Evolutionary conservation across 35 echinoderm and acorn worm genomes (phyloP), one percentile per base, ranked within the genome.

Genomic region (Heliocidaris erythrogramma): DNA sequence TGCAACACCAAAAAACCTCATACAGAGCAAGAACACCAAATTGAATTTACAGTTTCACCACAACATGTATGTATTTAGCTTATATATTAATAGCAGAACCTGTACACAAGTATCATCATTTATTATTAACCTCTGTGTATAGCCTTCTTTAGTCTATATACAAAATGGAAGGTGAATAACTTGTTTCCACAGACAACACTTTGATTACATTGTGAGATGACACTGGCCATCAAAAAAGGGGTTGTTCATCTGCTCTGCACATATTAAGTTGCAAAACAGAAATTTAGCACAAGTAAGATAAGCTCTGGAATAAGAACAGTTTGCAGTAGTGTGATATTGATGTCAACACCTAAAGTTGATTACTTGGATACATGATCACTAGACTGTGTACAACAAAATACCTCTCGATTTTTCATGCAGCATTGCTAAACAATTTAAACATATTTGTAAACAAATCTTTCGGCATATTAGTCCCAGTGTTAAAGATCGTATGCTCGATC

Each of bases 121-220:
- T 42, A 42, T 89, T 47, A 89, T 18, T 18, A 47, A 48, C 87
- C 85, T 13, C 11, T 89, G 16, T 89, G 87, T 89, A 89, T 48
- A 89, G 87, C 87, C 65, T 78, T n/a, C 65, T 78, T 89, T 35
- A 89, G 47, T 89, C 31, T 89, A 89, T 89, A 18, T 89, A 89
- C 14, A 89, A 89, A 47, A 32, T 89, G 87, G 87, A 89, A 89
- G 87, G 32, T 89, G 31, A 78, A 78, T 21, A 78, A 78, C 27
- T n/a, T 71, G 24, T 71, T 71, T 78, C 65, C 27, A 78, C 27
- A 24, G 65, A 78, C 5, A 18, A 78, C 27, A 78, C 65, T 78
- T 18, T 7, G 27, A 78, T 78, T 21, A 27, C 7, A 27, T 2
- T 27, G 65, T 27, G n/a, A n/a, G n/a, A n/a, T n/a, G 5, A 21